These are phyloP conservation scores for Melanotaenia duboulayi DNA, from an alignment of 2,113 vertebrate genomes.

Conservation along the genomic window DNA sequence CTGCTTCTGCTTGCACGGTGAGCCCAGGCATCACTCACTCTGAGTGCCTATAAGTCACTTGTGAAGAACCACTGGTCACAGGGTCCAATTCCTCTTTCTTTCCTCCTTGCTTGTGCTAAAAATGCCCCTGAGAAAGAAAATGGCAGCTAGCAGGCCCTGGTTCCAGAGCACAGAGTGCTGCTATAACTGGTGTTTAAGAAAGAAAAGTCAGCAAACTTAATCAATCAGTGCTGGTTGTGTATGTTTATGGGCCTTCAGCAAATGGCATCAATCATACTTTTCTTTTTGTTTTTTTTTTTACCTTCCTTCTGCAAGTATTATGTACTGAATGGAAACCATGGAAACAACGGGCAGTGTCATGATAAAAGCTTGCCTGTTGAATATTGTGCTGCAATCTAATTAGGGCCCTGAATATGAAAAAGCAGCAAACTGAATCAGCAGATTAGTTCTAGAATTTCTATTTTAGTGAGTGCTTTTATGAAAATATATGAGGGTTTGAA, in stretches of 20 bases:
- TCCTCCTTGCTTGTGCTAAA: slow-evolving; percentile 58
- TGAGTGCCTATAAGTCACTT: slow-evolving; percentile 78
- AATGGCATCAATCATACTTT: slow-evolving; percentile 77
- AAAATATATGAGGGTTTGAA: slow-evolving; percentile 61
- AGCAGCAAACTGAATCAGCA: slow-evolving; percentile 68
- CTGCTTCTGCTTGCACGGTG: slow-evolving; percentile 47
- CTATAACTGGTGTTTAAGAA: slow-evolving; percentile 80
- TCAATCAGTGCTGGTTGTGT: slow-evolving; percentile 80
- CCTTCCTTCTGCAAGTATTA: slow-evolving; percentile 63
- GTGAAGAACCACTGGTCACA: slow-evolving; percentile 73
- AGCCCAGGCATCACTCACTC: slow-evolving; percentile 72
- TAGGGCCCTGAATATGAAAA: slow-evolving; percentile 51
- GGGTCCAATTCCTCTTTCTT: slow-evolving; percentile 70
- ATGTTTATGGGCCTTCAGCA: slow-evolving; percentile 78
- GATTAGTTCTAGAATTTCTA: slow-evolving; percentile 62
- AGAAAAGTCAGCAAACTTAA: slow-evolving; percentile 76
- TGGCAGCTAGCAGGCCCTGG: slow-evolving; percentile 53
- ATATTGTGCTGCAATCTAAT: slow-evolving; percentile 74
- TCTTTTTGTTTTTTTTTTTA: slow-evolving; percentile 36
- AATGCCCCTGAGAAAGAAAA: slow-evolving; percentile 63
- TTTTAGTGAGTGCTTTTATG: slow-evolving; percentile 56
- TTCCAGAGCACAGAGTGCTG: slow-evolving; percentile 48
- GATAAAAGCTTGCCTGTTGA: slow-evolving; percentile 73
- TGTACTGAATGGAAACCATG: slow-evolving; percentile 57
- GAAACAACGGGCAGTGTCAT: slow-evolving; percentile 72